Base-by-base conservation (phyloP, 2,797 vertebrate genomes). In the Amblyopsis hoosieri region DNA sequence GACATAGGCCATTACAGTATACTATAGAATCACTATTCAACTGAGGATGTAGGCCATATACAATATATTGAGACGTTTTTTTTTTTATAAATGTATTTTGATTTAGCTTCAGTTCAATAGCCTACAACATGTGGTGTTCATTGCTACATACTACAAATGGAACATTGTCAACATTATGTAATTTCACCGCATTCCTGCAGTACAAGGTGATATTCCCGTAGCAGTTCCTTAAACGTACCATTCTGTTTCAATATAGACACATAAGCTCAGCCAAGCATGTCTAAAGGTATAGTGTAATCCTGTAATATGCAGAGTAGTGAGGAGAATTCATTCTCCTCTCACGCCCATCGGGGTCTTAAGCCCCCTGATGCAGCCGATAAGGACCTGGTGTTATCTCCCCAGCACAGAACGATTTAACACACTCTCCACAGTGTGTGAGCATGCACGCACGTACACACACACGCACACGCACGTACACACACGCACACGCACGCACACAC, bases 211-310 rank as follows among this genome's bases (percentile, higher is more conserved):
- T 2, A 74, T 66, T 66, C 61, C 75, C 6, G 53, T 56, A 66
- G 68, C 72, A 60, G 17, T 75, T 78, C 75, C 57, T 78, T 65
- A 75, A 6, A 64, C 56, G 71, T 76, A 79, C 82, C 83, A 71
- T 84, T 80, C 77, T 72, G 68, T 87, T 87, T 81, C 85, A 76
- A 72, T 86, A 79, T 71, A 74, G 83, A 75, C 33, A 37, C 8
- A 23, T 61, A 67, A 82, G 75, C 83, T 87, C 71, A 90, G 76
- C 81, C 74, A 63, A 79, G 87, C 86, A 77, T 87, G 83, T 89
- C 85, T 81, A 88, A 91, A 90, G 90, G 88, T 88, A 87, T 89
- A 86, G 81, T 92, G 91, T 92, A 91, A 92, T 90, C 90, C 91
- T 80, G 89, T 90, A 91, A 92, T 91, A 93, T 92, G 91, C 86